Percentiles rank a stretch among this genome's conserved stretches.
phyloP scores from a whole-genome alignment of 1,140 invertebrate species.

The honey bee (Apis mellifera) region DNA sequence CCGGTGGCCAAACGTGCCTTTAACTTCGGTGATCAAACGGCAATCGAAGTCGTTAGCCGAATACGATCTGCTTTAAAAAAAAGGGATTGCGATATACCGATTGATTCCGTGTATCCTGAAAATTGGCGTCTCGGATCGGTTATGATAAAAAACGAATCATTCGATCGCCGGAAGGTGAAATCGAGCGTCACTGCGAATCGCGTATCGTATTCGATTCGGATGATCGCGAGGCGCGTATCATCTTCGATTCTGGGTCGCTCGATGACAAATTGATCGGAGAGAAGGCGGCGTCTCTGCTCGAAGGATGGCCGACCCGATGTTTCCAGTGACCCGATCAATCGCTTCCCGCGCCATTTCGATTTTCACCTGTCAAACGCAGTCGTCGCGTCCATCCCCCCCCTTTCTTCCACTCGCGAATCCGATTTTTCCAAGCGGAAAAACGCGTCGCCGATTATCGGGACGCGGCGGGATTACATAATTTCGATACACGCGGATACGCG shows the following conservation, averaged over 20 bases:
- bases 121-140: no score
- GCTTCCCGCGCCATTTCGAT: neutral
- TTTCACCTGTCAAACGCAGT: constrained; percentile 38
- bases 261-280: constrained; percentile 69
- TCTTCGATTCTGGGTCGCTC: constrained; percentile 66
- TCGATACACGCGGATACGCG: neutral
- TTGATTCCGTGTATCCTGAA: no score
- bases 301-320: neutral
- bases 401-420: neutral
- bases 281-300: constrained; percentile 30
- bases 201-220: constrained; percentile 43
- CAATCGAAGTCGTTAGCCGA: neutral
- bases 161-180: no score
- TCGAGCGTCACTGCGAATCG: neutral
- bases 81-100: neutral
- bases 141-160: no score
- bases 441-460: constrained; percentile 1
- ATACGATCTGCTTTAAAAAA: neutral
- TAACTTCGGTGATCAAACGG: constrained; percentile 13
- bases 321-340: neutral
- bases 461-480: constrained; percentile 13
- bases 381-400: neutral
- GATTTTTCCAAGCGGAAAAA: constrained; percentile 14
- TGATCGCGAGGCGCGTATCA: constrained; percentile 15
- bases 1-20: neutral